Conservation (phyloP, 2,113 vertebrate genomes). For the Enhydra lutris region DNA sequence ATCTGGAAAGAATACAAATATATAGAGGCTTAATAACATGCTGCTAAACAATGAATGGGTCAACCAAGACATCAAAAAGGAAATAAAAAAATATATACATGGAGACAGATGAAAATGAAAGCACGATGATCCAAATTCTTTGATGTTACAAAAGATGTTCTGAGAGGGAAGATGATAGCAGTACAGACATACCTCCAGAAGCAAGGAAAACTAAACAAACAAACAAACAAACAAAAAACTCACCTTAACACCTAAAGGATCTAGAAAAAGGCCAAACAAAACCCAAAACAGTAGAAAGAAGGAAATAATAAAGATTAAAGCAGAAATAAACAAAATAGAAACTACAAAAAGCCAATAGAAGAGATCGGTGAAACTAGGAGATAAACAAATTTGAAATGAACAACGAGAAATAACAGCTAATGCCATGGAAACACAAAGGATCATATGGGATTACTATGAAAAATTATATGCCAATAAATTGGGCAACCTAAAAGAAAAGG, state of each 20-base stretch:
- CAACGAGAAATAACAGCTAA: background rate
- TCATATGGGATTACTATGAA: background rate
- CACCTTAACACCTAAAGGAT: background rate
- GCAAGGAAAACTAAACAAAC: background rate
- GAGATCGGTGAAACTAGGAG: background rate
- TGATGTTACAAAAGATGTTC: background rate
- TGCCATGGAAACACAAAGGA: background rate
- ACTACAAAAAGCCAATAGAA: background rate
- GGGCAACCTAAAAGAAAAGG: background rate
- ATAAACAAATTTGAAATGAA: background rate
- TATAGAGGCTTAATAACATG: background rate
- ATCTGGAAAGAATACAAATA: background rate
- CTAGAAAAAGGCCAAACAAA: background rate
- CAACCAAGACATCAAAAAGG: background rate
- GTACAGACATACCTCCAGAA: background rate
- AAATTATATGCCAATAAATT: background rate
- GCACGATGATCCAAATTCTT: background rate
- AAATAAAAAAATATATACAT: background rate
- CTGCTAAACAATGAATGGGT: background rate
- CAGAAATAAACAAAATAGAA: background rate
- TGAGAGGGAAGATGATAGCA: too few species aligned
- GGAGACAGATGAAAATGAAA: background rate
- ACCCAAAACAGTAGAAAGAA: background rate
- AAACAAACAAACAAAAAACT: too few species aligned
- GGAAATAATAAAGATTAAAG: background rate